Conservation (phyloP, 2,113 vertebrate genomes). For the Bos javanicus region DNA sequence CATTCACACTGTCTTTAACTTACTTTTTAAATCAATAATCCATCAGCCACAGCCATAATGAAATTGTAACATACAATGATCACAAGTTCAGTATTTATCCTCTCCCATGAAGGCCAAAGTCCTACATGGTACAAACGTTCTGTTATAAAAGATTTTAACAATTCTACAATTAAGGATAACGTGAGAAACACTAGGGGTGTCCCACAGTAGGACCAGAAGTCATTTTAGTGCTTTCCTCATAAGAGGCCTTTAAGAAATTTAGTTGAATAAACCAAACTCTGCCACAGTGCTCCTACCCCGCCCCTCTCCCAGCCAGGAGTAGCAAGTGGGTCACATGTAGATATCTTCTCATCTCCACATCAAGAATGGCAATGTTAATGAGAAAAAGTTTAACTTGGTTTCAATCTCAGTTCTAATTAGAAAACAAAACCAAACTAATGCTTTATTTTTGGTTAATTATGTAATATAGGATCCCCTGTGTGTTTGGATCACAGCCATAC, state of each 20-base stretch:
- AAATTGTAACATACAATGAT: slow-evolving; percentile 1
- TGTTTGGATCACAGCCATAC: background rate
- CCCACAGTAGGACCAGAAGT: background rate
- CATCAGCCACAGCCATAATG: background rate
- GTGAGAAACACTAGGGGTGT: background rate
- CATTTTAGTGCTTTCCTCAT: background rate
- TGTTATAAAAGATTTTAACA: background rate
- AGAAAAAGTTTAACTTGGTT: slow-evolving; percentile 32
- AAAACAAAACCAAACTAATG: background rate
- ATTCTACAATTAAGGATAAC: background rate
- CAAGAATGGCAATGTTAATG: slow-evolving; percentile 1
- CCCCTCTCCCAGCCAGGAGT: background rate
- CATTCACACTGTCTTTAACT: background rate
- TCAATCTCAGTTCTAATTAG: background rate
- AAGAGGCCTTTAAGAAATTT: slow-evolving; percentile 5
- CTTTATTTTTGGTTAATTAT: background rate
- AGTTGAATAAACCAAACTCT: background rate
- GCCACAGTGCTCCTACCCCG: background rate
- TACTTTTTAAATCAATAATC: background rate
- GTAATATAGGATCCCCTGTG: background rate
- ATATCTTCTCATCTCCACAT: background rate
- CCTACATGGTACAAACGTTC: background rate
- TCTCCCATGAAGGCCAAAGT: background rate
- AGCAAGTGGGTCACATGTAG: background rate
- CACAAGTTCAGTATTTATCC: background rate